These are phyloP conservation scores for Pemphigus obesinymphae DNA, from an alignment of 1,140 invertebrate genomes.

Conservation along the genomic window DNA sequence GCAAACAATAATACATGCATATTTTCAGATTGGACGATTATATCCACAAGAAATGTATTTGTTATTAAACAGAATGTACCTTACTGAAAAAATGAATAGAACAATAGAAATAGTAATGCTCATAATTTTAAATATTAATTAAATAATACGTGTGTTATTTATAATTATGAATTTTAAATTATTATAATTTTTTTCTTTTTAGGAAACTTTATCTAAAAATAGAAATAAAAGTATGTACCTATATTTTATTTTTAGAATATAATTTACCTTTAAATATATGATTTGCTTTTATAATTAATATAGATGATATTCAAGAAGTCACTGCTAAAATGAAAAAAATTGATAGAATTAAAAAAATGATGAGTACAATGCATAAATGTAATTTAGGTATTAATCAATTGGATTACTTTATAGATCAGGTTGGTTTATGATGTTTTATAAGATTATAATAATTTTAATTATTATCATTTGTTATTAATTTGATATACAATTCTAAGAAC, in stretches of 20 bases:
- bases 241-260: neutral
- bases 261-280: neutral
- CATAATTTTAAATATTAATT: neutral
- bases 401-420: conserved; percentile 19
- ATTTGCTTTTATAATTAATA: neutral
- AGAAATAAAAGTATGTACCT: neutral
- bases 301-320: neutral
- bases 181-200: neutral
- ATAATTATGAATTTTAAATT: neutral
- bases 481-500: too few species aligned
- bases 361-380: neutral
- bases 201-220: neutral
- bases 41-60: conserved; percentile 26
- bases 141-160: neutral
- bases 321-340: neutral
- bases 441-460: too few species aligned
- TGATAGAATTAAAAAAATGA: neutral
- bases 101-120: neutral
- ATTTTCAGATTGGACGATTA: neutral
- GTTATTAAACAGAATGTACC: conserved; percentile 7
- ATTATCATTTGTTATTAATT: too few species aligned
- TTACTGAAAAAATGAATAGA: neutral
- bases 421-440: too few species aligned
- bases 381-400: neutral
- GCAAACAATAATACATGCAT: too few species aligned